Conservation (phyloP, 2,888 invertebrate genomes). For the Mythimna impura region DNA sequence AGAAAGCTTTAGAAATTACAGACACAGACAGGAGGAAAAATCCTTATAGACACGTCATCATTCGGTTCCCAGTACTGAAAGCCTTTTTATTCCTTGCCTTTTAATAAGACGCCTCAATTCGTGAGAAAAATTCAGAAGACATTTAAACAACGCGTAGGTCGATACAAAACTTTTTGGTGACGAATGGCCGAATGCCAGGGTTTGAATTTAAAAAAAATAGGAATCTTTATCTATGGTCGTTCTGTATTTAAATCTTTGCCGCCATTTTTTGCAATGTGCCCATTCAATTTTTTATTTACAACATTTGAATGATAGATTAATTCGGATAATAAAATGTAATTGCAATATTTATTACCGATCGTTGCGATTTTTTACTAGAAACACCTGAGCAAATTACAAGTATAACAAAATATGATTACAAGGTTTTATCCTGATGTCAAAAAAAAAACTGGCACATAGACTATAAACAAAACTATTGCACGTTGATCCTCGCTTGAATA, state of each 20-base stretch:
- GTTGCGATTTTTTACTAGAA: conserved; percentile 57
- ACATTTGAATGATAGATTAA: conserved; percentile 52
- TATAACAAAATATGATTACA: conserved; percentile 67
- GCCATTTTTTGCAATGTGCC: conserved; percentile 47
- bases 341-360: conserved; percentile 65
- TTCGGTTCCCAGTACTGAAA: conserved; percentile 62
- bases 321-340: conserved; percentile 64
- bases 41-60: conserved; percentile 55
- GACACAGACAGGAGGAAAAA: conserved; percentile 66
- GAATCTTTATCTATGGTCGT: conserved; percentile 27
- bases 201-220: conserved; percentile 26
- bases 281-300: conserved; percentile 50
- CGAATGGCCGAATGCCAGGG: background rate
- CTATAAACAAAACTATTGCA: conserved; percentile 69
- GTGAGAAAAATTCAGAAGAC: conserved; percentile 64
- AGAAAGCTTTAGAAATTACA: conserved; percentile 66
- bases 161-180: conserved; percentile 41
- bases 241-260: conserved; percentile 41
- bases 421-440: conserved; percentile 55
- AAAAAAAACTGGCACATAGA: conserved; percentile 51
- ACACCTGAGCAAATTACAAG: conserved; percentile 62
- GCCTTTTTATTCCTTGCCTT: conserved; percentile 61
- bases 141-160: conserved; percentile 50
- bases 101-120: conserved; percentile 46
- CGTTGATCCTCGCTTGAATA: conserved; percentile 57